A percentile compares a stretch with the other conserved stretches of the same genome.
phyloP scores from a whole-genome alignment of 2,888 invertebrate genomes.

The Eupelmus urozonus region DNA sequence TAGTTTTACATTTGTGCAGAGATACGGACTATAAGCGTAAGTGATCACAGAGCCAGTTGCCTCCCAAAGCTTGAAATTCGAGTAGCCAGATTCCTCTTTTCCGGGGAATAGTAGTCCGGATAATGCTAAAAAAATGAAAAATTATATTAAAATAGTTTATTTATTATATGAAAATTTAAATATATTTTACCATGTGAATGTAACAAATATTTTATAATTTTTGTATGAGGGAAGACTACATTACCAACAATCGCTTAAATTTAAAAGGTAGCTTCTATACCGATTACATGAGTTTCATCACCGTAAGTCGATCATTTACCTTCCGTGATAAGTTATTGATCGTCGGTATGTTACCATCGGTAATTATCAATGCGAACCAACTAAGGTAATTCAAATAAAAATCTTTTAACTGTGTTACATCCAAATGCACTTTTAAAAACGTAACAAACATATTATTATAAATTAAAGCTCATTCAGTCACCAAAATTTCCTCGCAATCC shows the following conservation, averaged over 20 bases:
- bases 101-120: slow-evolving; percentile 92
- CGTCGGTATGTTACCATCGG: not conserved
- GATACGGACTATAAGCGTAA: slow-evolving; percentile 87
- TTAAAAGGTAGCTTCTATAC: not conserved
- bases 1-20: slow-evolving; percentile 86
- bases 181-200: too few relatives aligned
- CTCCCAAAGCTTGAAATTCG: slow-evolving; percentile 95
- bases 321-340: not conserved
- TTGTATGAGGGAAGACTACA: not conserved
- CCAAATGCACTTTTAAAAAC: too few relatives aligned
- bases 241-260: slow-evolving; percentile 10
- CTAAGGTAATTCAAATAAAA: too few relatives aligned
- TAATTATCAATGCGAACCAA: not conserved
- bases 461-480: too few relatives aligned
- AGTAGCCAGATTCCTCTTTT: slow-evolving; percentile 92
- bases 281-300: not conserved
- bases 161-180: too few relatives aligned
- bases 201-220: too few relatives aligned
- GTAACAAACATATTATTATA: too few relatives aligned
- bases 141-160: not conserved
- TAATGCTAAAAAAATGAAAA: slow-evolving; percentile 80
- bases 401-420: too few relatives aligned
- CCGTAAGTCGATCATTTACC: slow-evolving; percentile 4
- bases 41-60: slow-evolving; percentile 92
- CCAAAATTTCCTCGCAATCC: too few relatives aligned